Evolutionary conservation across 92 coral and sea anemone genomes (phyloP), one percentile per base, ranked within the genome.

Genomic region (Umimayanthus chanpuru): DNA sequence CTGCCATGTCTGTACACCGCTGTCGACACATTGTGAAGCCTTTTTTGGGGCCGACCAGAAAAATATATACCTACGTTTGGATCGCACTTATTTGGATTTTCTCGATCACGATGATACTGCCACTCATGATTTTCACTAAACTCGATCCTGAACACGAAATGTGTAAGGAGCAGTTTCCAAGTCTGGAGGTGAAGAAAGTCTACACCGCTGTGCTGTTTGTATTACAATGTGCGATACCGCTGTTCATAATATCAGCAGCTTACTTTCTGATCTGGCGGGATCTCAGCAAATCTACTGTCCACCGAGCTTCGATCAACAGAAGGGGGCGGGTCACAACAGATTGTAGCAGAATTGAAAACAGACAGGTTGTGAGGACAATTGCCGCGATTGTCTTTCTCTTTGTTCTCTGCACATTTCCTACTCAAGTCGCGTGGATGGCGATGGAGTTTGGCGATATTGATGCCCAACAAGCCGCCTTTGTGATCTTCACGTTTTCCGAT

Each of bases 381-480:
- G 95, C 96, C 20, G 90, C 94, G 8, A 94, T 97, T 20, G 98
- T 96, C 6, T 65, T 94, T 29, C 87, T 92, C 56, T 97, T 97
- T 68, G 98, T 98, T 4, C 39, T 97, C 20, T 93, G 98, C 36
- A 90, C 96, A 66, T 90, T 97, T 50, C 99, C 99, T 23, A 93
- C 95, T 23, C 93, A 96, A 64, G 92, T 97, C 6, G 91, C 94
- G 4, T 97, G 99, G 99, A 90, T 97, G 91, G 90, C 93, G 82
- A 29, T 76, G 7, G 99, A 95, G 79, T 97, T 97, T 65, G 96
- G 98, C 1, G 65, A 85, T 58, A 85, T 73, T 2, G 36, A 90
- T 1, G 89, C 91, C 40, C 74, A 85, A 67, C 66, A 53, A 41
- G 90, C 89, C 12, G 92, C 94, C 56, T 44, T 21, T 23, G 83